Percentiles rank a stretch among this genome's conserved stretches.
Evolutionary conservation across 2,888 invertebrate species (phyloP).

Genomic region (Scaptomyza parva): DNA sequence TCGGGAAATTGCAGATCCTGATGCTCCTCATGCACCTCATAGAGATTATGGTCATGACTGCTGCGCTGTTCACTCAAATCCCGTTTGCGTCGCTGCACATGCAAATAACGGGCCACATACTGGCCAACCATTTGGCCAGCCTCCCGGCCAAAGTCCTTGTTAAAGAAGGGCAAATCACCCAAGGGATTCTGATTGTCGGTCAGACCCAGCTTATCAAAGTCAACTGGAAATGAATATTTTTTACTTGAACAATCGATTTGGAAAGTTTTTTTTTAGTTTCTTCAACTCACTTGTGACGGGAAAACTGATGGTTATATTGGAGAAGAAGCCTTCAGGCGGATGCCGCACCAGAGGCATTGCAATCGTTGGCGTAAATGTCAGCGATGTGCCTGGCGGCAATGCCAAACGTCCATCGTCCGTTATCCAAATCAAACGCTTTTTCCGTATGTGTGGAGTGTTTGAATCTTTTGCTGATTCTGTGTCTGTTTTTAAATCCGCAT

Average conservation of each 20-base stretch:
- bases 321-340: conserved; percentile 93
- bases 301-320: conserved; percentile 92
- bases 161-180: conserved; percentile 90
- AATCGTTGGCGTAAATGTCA: conserved; percentile 92
- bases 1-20: conserved; percentile 79
- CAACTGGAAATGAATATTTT: conserved; percentile 87
- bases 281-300: conserved; percentile 92
- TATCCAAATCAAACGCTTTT: conserved; percentile 93
- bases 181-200: conserved; percentile 96
- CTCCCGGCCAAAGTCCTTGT: conserved; percentile 90
- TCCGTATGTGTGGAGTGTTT: conserved; percentile 88
- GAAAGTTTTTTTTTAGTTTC: background rate
- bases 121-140: conserved; percentile 89
- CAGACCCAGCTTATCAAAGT: conserved; percentile 93
- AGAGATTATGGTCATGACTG: conserved; percentile 38
- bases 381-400: conserved; percentile 92
- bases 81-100: conserved; percentile 86
- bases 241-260: conserved; percentile 16
- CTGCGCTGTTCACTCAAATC: conserved; percentile 83
- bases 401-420: conserved; percentile 94
- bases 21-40: conserved; percentile 64
- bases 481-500: conserved; percentile 45
- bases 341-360: conserved; percentile 93
- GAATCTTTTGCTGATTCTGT: conserved; percentile 19
- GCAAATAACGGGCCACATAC: conserved; percentile 90